Conservation (phyloP, 2,797 vertebrate genomes). For the Characodon lateralis region DNA sequence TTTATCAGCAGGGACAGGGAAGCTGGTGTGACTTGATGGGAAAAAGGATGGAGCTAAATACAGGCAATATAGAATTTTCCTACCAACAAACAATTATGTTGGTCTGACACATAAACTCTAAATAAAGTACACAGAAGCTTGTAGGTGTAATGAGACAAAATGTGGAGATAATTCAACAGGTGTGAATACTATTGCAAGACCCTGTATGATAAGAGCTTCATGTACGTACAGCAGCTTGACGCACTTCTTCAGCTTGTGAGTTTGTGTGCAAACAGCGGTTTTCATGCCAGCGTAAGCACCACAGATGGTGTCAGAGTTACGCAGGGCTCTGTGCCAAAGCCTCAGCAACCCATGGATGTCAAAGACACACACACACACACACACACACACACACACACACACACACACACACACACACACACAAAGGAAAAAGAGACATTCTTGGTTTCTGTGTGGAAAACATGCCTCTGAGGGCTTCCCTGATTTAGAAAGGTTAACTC, state of each 20-base stretch:
- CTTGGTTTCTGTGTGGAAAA: conserved; percentile 57
- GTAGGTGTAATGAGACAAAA: not conserved
- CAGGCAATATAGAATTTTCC: not conserved
- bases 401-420: conserved; percentile 8
- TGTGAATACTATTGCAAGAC: conserved; percentile 4
- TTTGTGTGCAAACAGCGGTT: conserved; percentile 18
- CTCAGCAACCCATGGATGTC: conserved; percentile 42
- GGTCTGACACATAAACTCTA: not conserved
- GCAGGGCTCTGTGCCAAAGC: conserved; percentile 28
- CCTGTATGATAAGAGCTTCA: not conserved
- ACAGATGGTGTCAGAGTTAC: conserved; percentile 49
- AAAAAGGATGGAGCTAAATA: not conserved
- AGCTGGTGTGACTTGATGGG: not conserved
- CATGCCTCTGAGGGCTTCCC: conserved; percentile 58
- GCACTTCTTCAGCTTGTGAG: not conserved
- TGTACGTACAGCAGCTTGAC: not conserved
- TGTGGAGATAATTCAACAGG: not conserved
- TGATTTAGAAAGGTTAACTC: conserved; percentile 65
- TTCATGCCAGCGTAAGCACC: conserved; percentile 19
- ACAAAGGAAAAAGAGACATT: conserved; percentile 50
- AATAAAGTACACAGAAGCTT: not conserved
- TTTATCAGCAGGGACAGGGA: not conserved
- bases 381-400: conserved; percentile 7
- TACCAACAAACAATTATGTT: not conserved
- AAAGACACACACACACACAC: conserved; percentile 8